Evolutionary conservation across 2,113 vertebrate species (phyloP).

Genomic region (Lucifuga dentata): DNA sequence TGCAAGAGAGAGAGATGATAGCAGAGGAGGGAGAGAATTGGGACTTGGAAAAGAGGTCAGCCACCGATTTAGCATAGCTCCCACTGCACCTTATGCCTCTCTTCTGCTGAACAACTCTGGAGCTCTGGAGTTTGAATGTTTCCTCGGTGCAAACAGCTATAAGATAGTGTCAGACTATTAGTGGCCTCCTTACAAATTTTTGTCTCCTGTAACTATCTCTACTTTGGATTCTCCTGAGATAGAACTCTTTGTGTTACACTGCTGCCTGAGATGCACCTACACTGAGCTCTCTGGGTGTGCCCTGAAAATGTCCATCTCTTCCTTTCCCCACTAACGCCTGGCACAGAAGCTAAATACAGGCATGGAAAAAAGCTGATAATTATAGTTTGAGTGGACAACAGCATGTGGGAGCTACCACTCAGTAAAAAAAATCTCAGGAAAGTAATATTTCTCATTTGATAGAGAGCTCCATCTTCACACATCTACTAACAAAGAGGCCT

Average conservation of each 20-base stretch:
- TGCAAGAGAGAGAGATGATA: slow-evolving; percentile 61
- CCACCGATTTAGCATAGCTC: slow-evolving; percentile 75
- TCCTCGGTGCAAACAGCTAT: slow-evolving; percentile 31
- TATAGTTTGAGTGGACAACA: slow-evolving; percentile 15
- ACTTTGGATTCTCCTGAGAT: slow-evolving; percentile 24
- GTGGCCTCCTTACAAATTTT: slow-evolving; percentile 12
- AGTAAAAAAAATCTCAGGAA: slow-evolving; percentile 32
- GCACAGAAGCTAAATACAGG: slow-evolving; percentile 68
- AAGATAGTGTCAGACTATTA: slow-evolving; percentile 15
- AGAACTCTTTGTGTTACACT: background rate
- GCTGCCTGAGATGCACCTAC: slow-evolving; percentile 60
- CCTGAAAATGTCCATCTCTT: slow-evolving; percentile 71
- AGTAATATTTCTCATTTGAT: slow-evolving; percentile 19
- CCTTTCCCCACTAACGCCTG: slow-evolving; percentile 54
- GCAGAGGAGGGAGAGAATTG: slow-evolving; percentile 49
- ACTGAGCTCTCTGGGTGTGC: slow-evolving; percentile 55
- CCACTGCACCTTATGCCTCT: slow-evolving; percentile 60
- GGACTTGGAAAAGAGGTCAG: slow-evolving; percentile 82
- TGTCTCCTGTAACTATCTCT: slow-evolving; percentile 22
- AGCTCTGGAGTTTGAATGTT: slow-evolving; percentile 26
- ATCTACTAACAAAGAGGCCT: background rate
- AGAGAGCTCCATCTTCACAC: too few relatives aligned
- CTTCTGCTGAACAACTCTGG: slow-evolving; percentile 53
- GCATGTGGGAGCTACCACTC: background rate
- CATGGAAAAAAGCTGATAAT: slow-evolving; percentile 52